Evolutionary conservation across 2,797 vertebrate species (phyloP).

Genomic region (Sandelia bainsii): DNA sequence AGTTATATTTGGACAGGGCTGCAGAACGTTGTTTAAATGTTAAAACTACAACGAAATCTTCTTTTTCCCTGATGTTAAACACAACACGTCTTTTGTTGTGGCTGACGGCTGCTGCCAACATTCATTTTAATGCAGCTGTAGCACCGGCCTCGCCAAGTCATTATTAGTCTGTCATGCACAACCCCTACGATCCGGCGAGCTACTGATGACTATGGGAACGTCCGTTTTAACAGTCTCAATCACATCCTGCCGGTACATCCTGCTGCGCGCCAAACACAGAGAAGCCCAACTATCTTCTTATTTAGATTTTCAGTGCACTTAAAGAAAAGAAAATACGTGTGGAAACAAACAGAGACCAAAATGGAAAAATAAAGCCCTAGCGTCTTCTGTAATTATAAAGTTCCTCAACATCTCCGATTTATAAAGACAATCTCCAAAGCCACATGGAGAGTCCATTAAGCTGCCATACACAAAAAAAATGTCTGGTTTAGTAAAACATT

Average conservation of each 20-base stretch:
- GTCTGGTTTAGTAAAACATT: slow-evolving; percentile 37
- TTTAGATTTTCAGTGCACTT: slow-evolving; percentile 60
- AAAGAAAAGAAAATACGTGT: slow-evolving; percentile 38
- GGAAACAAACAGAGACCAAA: slow-evolving; percentile 56
- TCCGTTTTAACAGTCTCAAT: slow-evolving; percentile 67
- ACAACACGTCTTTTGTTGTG: slow-evolving; percentile 59
- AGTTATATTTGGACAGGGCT: slow-evolving; percentile 28
- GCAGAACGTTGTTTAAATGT: slow-evolving; percentile 51
- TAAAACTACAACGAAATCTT: slow-evolving; percentile 44
- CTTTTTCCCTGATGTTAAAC: slow-evolving; percentile 39
- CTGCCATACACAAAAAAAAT: slow-evolving; percentile 60
- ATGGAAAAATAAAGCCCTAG: slow-evolving; percentile 48
- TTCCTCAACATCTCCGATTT: slow-evolving; percentile 44
- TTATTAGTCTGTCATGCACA: slow-evolving; percentile 72
- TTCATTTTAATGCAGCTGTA: slow-evolving; percentile 63
- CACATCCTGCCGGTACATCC: slow-evolving; percentile 36
- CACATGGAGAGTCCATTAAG: slow-evolving; percentile 64
- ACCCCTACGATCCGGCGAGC: slow-evolving; percentile 52
- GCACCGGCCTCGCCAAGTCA: slow-evolving; percentile 61
- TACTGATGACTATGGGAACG: slow-evolving; percentile 68
- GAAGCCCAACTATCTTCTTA: slow-evolving; percentile 25
- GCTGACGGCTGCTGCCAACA: slow-evolving; percentile 58
- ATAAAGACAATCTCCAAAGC: slow-evolving; percentile 56
- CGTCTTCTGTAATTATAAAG: slow-evolving; percentile 51
- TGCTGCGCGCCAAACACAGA: slow-evolving; percentile 22